phyloP scores from a whole-genome alignment of 2,113 vertebrate species.

The Ceyx cyanopectus region DNA sequence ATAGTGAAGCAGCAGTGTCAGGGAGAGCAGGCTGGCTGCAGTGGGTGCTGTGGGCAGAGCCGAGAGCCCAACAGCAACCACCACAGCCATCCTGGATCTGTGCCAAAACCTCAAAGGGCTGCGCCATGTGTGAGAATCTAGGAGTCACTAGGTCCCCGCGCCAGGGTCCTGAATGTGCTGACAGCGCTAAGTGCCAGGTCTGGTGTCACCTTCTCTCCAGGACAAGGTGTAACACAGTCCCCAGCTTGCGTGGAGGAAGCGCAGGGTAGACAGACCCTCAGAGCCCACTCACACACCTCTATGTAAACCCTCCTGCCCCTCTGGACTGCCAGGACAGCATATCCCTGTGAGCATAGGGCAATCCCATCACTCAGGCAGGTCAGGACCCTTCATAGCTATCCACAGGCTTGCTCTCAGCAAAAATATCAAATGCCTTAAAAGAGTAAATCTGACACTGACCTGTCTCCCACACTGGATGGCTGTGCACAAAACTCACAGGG shows the following conservation, averaged over 20 bases:
- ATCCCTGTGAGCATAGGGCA: neutral
- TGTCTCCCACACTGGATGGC: neutral
- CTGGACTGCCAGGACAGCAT: neutral
- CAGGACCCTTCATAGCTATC: neutral
- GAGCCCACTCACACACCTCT: neutral
- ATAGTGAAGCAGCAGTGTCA: neutral
- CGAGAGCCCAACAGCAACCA: neutral
- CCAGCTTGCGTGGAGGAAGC: neutral
- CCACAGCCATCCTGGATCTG: rapidly evolving
- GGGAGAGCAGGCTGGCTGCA: neutral
- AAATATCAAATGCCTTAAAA: neutral
- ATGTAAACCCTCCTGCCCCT: rapidly evolving
- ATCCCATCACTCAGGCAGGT: rapidly evolving
- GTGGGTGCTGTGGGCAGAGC: rapidly evolving
- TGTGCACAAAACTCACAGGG: neutral
- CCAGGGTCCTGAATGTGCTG: neutral
- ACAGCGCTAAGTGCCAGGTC: neutral
- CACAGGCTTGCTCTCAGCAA: neutral
- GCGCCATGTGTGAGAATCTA: neutral
- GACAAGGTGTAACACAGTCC: rapidly evolving
- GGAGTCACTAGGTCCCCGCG: rapidly evolving
- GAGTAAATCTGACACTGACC: neutral
- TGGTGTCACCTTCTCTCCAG: neutral
- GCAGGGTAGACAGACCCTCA: rapidly evolving
- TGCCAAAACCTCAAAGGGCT: neutral